Evolutionary conservation across 2,797 vertebrate genomes (phyloP), one percentile per base, ranked within the genome.

Genomic region (Spinus pinus): DNA sequence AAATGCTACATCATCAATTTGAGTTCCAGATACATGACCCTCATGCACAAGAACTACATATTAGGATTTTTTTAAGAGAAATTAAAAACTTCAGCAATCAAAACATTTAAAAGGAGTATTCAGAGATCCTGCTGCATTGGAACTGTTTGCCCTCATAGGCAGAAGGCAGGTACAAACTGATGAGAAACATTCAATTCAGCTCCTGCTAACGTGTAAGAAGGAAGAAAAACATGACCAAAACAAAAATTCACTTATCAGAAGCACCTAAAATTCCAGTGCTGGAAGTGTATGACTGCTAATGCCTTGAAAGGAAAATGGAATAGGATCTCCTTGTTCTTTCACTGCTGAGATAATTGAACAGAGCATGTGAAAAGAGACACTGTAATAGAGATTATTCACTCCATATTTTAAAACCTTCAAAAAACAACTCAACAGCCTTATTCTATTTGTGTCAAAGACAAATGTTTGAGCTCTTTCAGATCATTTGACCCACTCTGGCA

Each of bases 391-490:
- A 72, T 88, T 93, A 84, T 22, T 94, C 93, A 79, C 62, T 72
- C 33, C 57, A 25, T 66, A 65, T 72, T 82, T 96, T 60, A 84
- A 89, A 95, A 93, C n/a, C 50, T 92, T 74, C 60, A 61, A 80
- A 93, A 96, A 92, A 77, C 62, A 90, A 77, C 64, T 70, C 2
- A 3, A 87, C n/a, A 65, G 64, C 90, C 65, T 91, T 64, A 56
- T 72, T 88, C 79, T 87, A 58, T 64, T 96, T 81, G 65, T 84
- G 88, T 93, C 93, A 96, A 95, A 89, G 79, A 88, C 50, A 88
- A 97, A 96, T 49, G 18, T 64, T 92, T 72, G 70, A 83, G 79
- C 25, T 83, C 57, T 80, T 81, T 96, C 86, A 65, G 88, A 77
- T 39, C 94, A 80, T 92, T 46, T 93, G 84, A 81, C 74, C 94